A percentile compares a stretch with the other conserved stretches of the same genome.
phyloP scores from a whole-genome alignment of 2,797 vertebrate species.

The Echeneis naucrates region DNA sequence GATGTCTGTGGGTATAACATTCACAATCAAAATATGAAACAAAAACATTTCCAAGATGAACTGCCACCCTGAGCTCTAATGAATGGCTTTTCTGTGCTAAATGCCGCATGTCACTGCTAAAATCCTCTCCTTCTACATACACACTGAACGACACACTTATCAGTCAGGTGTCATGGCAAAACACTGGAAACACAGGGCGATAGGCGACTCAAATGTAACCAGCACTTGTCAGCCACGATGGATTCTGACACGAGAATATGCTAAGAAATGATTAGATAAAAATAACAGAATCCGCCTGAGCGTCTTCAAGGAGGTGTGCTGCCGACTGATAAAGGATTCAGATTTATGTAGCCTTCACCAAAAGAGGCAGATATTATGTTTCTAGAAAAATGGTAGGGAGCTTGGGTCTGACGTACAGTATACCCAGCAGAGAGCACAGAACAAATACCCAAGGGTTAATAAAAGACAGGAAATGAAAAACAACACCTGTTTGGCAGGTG shows the following conservation, averaged over 20 bases:
- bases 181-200: conserved; percentile 73
- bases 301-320: conserved; percentile 76
- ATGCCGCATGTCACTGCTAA: conserved; percentile 57
- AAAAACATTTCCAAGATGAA: conserved; percentile 62
- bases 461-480: conserved; percentile 74
- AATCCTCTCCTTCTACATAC: conserved; percentile 53
- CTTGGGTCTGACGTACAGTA: conserved; percentile 57
- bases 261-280: conserved; percentile 85
- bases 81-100: conserved; percentile 57
- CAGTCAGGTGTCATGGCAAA: conserved; percentile 82
- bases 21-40: conserved; percentile 60
- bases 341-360: conserved; percentile 80
- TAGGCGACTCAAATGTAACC: conserved; percentile 77
- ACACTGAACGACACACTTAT: conserved; percentile 72
- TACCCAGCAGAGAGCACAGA: conserved; percentile 33
- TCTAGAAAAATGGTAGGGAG: conserved; percentile 59
- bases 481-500: conserved; percentile 44
- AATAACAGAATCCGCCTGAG: conserved; percentile 77
- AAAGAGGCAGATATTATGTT: conserved; percentile 78
- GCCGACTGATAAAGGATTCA: conserved; percentile 84
- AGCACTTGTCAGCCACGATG: conserved; percentile 82
- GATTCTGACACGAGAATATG: conserved; percentile 82
- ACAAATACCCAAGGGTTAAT: conserved; percentile 63
- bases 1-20: conserved; percentile 47
- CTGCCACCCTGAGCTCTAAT: conserved; percentile 37